Conservation (phyloP, 2,888 invertebrate species). For the Stegana nigrithorax region DNA sequence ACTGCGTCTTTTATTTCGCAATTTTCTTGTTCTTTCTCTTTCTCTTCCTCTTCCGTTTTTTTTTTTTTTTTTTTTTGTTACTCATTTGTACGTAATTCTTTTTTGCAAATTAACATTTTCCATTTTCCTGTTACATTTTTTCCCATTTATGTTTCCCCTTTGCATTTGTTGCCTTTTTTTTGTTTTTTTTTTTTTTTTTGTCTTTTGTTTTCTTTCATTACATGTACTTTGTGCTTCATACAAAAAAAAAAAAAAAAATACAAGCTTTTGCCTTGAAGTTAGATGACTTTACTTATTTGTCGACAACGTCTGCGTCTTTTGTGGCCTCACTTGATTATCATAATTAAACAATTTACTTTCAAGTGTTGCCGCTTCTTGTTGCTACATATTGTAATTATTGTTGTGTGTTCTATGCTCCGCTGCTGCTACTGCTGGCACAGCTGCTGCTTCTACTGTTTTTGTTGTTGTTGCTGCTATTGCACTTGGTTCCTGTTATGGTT, state of each 20-base stretch:
- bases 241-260: neutral
- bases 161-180: neutral
- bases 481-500: neutral
- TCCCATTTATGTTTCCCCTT: neutral
- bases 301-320: neutral
- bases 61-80: neutral
- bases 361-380: constrained; percentile 51
- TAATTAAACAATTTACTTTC: constrained; percentile 54
- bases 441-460: neutral
- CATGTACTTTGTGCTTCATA: neutral
- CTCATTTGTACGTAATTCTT: neutral
- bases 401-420: too few relatives aligned
- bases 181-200: neutral
- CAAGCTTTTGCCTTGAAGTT: constrained; percentile 2
- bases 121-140: neutral
- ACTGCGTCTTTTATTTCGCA: neutral
- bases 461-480: neutral
- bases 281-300: neutral
- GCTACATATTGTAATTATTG: constrained; percentile 31
- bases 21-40: neutral
- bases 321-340: constrained; percentile 43
- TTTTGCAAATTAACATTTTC: neutral
- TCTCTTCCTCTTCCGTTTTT: neutral
- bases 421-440: too few relatives aligned
- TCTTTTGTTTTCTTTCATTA: neutral